Conservation (phyloP, 2,113 vertebrate genomes). For the Lethenteron camtschaticum region DNA sequence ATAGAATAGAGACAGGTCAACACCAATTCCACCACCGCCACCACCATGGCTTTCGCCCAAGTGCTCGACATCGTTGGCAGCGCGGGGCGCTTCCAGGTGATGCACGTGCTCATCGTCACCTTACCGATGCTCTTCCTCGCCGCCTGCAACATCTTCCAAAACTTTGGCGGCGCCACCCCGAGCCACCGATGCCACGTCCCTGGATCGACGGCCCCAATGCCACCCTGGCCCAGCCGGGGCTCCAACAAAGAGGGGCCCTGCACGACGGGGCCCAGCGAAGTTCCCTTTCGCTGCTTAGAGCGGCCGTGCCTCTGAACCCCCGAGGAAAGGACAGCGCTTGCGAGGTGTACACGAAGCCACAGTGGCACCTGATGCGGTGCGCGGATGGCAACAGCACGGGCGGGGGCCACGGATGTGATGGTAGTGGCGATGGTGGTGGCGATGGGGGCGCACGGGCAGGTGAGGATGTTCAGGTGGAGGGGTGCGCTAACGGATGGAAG, state of each 20-base stretch:
- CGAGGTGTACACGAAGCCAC: background rate
- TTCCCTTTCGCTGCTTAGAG: background rate
- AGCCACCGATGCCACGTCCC: background rate
- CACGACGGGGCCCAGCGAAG: background rate
- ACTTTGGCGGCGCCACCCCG: no score
- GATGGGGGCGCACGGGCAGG: conserved; percentile 6
- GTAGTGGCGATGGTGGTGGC: conserved; percentile 15
- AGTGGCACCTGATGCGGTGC: background rate
- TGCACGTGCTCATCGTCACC: background rate
- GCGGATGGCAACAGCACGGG: conserved; percentile 3
- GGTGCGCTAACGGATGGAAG: conserved; percentile 19
- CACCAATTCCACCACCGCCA: no score
- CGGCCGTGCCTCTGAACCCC: fast-evolving
- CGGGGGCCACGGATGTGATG: conserved; percentile 11
- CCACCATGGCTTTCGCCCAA: no score
- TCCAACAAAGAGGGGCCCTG: background rate
- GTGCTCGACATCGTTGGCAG: no score
- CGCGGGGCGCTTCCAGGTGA: no score
- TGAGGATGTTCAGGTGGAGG: conserved; percentile 21
- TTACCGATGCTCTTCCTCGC: background rate
- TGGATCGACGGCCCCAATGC: conserved; percentile 7
- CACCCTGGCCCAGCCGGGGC: background rate
- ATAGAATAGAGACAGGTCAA: no score
- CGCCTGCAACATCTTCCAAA: background rate
- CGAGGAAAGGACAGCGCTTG: conserved; percentile 10